These are phyloP conservation scores for Parasteatoda tepidariorum DNA, from an alignment of 1,140 invertebrate genomes.

Conservation along the genomic window DNA sequence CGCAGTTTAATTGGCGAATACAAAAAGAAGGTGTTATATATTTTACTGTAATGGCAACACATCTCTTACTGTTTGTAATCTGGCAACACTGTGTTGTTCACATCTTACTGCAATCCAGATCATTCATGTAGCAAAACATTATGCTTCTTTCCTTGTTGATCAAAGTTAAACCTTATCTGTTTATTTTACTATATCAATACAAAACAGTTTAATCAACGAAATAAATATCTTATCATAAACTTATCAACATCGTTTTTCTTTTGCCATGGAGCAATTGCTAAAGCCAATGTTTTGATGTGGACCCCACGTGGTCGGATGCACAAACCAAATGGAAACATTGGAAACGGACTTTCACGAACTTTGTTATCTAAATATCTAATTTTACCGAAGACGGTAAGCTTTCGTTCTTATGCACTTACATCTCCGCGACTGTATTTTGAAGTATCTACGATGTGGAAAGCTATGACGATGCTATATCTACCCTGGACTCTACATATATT, in stretches of 20 bases:
- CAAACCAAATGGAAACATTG: constrained; percentile 25
- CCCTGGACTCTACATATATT: constrained; percentile 26
- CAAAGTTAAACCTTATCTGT: too few species aligned
- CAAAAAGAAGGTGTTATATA: too few species aligned
- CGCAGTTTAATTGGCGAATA: too few species aligned
- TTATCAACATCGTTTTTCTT: not conserved
- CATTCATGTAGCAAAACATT: too few species aligned
- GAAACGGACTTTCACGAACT: constrained; percentile 7
- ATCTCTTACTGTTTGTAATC: too few species aligned
- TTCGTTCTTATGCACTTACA: constrained; percentile 42
- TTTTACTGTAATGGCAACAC: too few species aligned
- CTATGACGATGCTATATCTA: not conserved
- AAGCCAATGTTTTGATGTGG: constrained; percentile 28
- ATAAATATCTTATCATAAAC: not conserved
- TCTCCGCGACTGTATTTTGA: constrained; percentile 18
- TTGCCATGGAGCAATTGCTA: constrained; percentile 2
- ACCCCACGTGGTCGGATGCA: not conserved
- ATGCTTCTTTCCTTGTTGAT: too few species aligned
- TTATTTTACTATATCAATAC: too few species aligned
- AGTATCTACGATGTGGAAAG: constrained; percentile 13
- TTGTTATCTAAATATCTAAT: not conserved
- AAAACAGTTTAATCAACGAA: too few species aligned
- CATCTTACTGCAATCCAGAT: too few species aligned
- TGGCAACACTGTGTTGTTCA: too few species aligned
- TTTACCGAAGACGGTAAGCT: constrained; percentile 39